Evolutionary conservation across 2,113 vertebrate species (phyloP).

Genomic region (Dunckerocampus dactyliophorus): DNA sequence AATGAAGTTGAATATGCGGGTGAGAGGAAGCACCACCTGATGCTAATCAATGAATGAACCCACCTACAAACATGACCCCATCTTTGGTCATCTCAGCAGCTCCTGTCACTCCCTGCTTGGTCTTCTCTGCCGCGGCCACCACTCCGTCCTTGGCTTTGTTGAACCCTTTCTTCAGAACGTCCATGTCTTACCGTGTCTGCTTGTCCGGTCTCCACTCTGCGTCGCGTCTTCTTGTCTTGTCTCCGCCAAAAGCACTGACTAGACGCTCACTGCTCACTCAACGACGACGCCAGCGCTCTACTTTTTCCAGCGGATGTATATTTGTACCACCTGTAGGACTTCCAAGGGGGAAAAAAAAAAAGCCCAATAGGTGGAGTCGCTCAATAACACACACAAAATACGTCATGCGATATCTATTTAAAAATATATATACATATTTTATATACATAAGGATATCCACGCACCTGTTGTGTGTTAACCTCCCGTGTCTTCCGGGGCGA

Average conservation of each 20-base stretch:
- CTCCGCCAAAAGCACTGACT: not conserved
- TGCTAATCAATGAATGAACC: conserved; percentile 44
- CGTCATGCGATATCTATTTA: not conserved
- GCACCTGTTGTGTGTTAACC: conserved; percentile 1
- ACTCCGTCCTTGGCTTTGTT: conserved; percentile 86
- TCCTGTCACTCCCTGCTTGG: conserved; percentile 85
- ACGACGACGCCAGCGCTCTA: not conserved
- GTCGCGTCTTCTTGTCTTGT: not conserved
- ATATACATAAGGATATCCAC: not conserved
- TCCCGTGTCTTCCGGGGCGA: not conserved
- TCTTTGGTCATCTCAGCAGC: conserved; percentile 87
- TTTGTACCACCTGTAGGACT: not conserved
- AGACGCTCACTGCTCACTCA: not conserved
- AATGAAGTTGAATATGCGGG: not conserved
- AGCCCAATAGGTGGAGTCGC: too few relatives aligned
- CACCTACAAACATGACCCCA: conserved; percentile 84
- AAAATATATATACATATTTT: not conserved
- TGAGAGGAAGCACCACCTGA: not conserved
- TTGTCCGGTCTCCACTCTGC: conserved; percentile 15
- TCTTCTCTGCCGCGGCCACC: conserved; percentile 83
- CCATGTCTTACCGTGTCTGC: conserved; percentile 70
- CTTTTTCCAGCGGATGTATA: conserved; percentile 7
- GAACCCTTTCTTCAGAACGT: conserved; percentile 82
- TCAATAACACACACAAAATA: not conserved
- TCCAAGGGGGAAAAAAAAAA: not conserved